Percentiles rank a stretch among this genome's conserved stretches.
phyloP scores from a whole-genome alignment of 2,888 invertebrate species.

The Platycheirus albimanus region DNA sequence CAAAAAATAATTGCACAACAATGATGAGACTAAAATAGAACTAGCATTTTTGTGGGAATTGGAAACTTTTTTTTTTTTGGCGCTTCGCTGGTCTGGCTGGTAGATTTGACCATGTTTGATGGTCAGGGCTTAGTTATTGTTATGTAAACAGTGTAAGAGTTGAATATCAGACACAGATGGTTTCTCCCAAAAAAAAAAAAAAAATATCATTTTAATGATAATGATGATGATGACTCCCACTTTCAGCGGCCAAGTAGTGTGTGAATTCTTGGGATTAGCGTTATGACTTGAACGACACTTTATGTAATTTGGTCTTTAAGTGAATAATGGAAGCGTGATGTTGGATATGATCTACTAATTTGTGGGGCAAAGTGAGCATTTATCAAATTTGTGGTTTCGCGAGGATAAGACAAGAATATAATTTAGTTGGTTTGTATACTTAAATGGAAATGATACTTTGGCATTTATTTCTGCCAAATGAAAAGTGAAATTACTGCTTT shows the following conservation, averaged over 20 bases:
- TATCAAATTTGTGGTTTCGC: too few relatives aligned
- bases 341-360: too few relatives aligned
- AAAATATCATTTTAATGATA: background rate
- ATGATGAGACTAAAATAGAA: background rate
- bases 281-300: too few relatives aligned
- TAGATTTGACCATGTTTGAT: background rate
- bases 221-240: background rate
- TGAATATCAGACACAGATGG: background rate
- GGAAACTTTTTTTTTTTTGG: background rate
- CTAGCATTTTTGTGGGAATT: background rate
- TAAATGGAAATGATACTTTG: too few relatives aligned
- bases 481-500: too few relatives aligned
- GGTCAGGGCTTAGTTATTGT: constrained; percentile 3
- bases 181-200: background rate
- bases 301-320: too few relatives aligned
- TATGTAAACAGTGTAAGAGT: constrained; percentile 1
- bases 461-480: too few relatives aligned
- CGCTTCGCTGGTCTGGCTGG: background rate
- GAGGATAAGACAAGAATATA: too few relatives aligned
- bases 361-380: too few relatives aligned
- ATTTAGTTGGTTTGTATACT: too few relatives aligned
- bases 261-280: too few relatives aligned
- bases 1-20: constrained; percentile 63
- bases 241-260: background rate
- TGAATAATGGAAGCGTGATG: too few relatives aligned